These are phyloP conservation scores for Psylliodes chrysocephalus DNA, from an alignment of 2,888 invertebrate genomes.

Conservation along the genomic window DNA sequence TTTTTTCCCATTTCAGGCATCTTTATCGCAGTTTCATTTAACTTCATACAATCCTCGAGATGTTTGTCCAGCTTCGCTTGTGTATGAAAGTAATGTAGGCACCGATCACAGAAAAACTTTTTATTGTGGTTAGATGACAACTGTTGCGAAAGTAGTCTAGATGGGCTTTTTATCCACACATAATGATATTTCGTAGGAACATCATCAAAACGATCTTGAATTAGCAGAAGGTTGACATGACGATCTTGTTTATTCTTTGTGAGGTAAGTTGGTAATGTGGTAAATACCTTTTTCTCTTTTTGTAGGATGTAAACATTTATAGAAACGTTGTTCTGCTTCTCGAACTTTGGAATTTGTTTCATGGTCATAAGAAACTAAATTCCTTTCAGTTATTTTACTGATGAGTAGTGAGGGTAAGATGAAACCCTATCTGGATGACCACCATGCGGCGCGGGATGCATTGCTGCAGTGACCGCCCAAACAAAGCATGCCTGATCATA, in stretches of 20 bases:
- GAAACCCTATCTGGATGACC: constrained; percentile 20
- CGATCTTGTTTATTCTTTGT: too few relatives aligned
- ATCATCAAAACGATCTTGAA: not conserved
- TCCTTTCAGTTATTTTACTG: constrained; percentile 43
- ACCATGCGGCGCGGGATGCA: constrained; percentile 13
- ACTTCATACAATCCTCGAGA: constrained; percentile 2
- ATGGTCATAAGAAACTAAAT: constrained; percentile 49
- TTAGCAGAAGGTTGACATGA: too few relatives aligned
- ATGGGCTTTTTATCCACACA: not conserved
- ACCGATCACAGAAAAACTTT: constrained; percentile 6
- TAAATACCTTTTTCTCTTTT: too few relatives aligned
- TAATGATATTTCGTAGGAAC: too few relatives aligned
- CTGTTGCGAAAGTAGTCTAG: not conserved
- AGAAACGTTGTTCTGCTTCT: too few relatives aligned
- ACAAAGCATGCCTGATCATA: constrained; percentile 41
- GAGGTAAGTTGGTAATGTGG: too few relatives aligned
- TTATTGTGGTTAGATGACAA: not conserved
- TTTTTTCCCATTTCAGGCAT: not conserved
- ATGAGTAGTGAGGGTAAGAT: constrained; percentile 45
- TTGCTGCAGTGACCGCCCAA: not conserved
- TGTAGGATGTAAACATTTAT: too few relatives aligned
- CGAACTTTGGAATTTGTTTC: too few relatives aligned
- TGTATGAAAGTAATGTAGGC: not conserved
- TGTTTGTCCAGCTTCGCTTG: not conserved
- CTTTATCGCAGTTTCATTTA: not conserved